These are phyloP conservation scores for Macrotrachela quadricornifera DNA, from an alignment of 1,140 invertebrate genomes.

Conservation along the genomic window DNA sequence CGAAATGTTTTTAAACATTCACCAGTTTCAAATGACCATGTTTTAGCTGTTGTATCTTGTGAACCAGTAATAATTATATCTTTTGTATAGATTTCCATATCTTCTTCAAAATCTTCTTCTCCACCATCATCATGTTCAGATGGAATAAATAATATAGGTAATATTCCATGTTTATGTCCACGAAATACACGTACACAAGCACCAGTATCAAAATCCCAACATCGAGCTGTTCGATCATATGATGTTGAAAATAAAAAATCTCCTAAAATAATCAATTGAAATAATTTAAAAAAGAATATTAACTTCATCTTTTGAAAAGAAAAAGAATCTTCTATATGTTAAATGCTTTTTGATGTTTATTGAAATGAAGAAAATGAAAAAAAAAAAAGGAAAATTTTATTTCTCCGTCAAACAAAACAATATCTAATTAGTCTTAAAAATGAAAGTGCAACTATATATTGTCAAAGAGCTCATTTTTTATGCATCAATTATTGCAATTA, in stretches of 20 bases:
- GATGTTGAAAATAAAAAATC: slow-evolving; percentile 36
- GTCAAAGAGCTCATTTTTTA: no score
- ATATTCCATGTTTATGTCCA: slow-evolving; percentile 35
- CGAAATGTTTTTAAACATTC: slow-evolving; percentile 29
- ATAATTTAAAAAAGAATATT: no score
- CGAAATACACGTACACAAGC: slow-evolving; percentile 28
- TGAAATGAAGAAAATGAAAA: no score
- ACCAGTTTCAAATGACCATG: slow-evolving; percentile 34
- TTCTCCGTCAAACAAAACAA: no score
- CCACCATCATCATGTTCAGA: slow-evolving; percentile 24
- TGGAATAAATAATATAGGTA: slow-evolving; percentile 34
- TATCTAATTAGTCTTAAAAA: no score
- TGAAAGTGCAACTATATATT: no score
- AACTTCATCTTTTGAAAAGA: no score
- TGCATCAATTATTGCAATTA: no score
- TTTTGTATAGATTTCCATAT: slow-evolving; percentile 14
- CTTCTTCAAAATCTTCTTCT: background rate
- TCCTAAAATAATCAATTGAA: no score
- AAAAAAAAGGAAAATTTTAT: no score
- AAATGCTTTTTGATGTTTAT: no score
- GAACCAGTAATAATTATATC: slow-evolving; percentile 34
- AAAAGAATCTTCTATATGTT: no score
- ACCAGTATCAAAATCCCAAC: slow-evolving; percentile 35
- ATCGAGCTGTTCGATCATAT: slow-evolving; percentile 34
- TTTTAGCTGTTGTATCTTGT: slow-evolving; percentile 31